These are phyloP conservation scores for Seira sanloemensis DNA, from an alignment of 2,888 invertebrate species.

Conservation along the genomic window DNA sequence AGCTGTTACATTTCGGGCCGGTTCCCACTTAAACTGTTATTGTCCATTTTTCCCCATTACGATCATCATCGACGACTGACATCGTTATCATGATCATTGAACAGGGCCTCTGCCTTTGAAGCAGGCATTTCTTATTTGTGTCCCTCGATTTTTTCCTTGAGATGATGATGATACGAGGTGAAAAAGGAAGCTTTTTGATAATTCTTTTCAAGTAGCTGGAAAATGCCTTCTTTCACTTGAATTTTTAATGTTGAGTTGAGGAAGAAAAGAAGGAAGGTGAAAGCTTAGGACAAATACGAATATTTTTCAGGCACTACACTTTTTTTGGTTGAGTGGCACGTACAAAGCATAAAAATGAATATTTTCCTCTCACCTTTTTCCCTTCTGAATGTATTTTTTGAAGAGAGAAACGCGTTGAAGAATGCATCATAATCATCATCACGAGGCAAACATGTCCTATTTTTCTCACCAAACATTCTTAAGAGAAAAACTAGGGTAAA, in stretches of 20 bases:
- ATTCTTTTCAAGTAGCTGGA: conserved; percentile 27
- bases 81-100: not conserved
- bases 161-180: not conserved
- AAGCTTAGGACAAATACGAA: not conserved
- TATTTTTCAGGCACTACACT: not conserved
- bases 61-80: not conserved
- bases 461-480: not conserved
- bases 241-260: conserved; percentile 24
- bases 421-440: conserved; percentile 2
- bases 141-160: not conserved
- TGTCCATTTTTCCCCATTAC: not conserved
- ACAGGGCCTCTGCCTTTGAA: not conserved
- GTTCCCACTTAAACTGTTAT: not conserved
- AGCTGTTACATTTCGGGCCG: not conserved
- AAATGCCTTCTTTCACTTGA: conserved; percentile 26
- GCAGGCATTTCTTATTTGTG: not conserved
- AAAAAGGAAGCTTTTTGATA: not conserved
- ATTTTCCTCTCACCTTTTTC: not conserved
- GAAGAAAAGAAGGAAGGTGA: conserved; percentile 5
- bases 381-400: not conserved
- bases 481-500: not conserved
- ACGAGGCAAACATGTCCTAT: conserved; percentile 8
- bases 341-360: conserved; percentile 1
- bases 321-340: not conserved
- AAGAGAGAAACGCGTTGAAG: not conserved